phyloP scores from a whole-genome alignment of 1,140 invertebrate genomes.

The Colletes latitarsis region DNA sequence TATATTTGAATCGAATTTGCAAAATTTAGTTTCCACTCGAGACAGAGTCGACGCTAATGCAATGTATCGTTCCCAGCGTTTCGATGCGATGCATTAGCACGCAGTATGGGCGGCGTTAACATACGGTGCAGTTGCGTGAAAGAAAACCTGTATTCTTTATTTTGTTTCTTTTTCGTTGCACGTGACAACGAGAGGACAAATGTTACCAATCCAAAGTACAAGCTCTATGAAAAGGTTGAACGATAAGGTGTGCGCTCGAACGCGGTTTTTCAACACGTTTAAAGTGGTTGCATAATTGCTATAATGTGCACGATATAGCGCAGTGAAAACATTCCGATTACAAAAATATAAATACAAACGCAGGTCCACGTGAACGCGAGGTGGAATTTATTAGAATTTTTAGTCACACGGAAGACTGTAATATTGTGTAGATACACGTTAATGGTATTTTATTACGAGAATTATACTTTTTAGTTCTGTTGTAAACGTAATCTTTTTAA shows the following conservation, averaged over 20 bases:
- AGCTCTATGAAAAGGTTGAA: not conserved
- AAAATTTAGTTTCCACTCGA: not conserved
- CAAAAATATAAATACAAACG: not conserved
- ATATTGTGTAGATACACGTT: not conserved
- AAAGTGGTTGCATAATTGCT: not conserved
- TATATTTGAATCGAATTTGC: not conserved
- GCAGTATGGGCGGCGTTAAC: slow-evolving; percentile 26
- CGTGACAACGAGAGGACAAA: not conserved
- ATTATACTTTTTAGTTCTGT: not conserved
- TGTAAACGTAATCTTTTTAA: not conserved
- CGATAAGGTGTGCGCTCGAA: too few relatives aligned
- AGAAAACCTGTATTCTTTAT: not conserved
- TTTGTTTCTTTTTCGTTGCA: too few relatives aligned
- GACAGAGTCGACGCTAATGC: slow-evolving; percentile 28
- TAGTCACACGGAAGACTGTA: not conserved
- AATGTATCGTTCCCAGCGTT: slow-evolving; percentile 19
- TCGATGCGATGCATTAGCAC: slow-evolving; percentile 23
- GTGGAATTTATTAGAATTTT: not conserved
- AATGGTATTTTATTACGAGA: not conserved
- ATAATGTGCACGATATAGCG: not conserved
- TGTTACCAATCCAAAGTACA: not conserved
- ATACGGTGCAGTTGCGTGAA: slow-evolving; percentile 6
- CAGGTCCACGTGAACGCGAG: not conserved
- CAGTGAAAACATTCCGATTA: not conserved
- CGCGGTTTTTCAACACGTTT: not conserved